These are phyloP conservation scores for Cantharis rufa DNA, from an alignment of 2,888 invertebrate species.

Conservation along the genomic window DNA sequence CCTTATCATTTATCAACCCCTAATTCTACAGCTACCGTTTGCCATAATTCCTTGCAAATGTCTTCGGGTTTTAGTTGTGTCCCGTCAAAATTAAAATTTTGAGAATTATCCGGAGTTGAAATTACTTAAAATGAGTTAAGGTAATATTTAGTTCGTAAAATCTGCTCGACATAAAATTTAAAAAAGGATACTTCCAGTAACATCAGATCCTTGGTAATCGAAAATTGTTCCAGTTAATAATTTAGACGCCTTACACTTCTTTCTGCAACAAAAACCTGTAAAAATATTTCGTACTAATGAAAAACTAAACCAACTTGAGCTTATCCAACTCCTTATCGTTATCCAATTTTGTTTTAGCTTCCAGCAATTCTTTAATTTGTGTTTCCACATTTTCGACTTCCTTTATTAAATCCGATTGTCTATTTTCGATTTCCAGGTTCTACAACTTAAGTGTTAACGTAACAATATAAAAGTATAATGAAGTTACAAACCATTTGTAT, in stretches of 20 bases:
- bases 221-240: constrained; percentile 6
- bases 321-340: background rate
- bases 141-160: background rate
- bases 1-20: background rate
- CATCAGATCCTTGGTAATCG: constrained; percentile 1
- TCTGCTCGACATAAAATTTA: background rate
- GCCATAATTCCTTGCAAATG: background rate
- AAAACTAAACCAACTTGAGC: background rate
- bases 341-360: background rate
- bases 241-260: constrained; percentile 2
- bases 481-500: background rate
- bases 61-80: background rate
- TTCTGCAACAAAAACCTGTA: background rate
- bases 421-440: background rate
- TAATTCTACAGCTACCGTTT: background rate
- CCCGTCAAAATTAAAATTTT: background rate
- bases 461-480: background rate
- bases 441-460: background rate
- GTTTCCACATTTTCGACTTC: background rate
- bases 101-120: background rate
- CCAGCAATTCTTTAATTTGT: background rate
- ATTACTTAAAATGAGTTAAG: background rate
- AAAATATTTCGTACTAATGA: background rate
- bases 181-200: constrained; percentile 14
- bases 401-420: background rate